Evolutionary conservation across 2,888 invertebrate species (phyloP), one percentile per base, ranked within the genome.

Genomic region (Anagyrus pseudococci): DNA sequence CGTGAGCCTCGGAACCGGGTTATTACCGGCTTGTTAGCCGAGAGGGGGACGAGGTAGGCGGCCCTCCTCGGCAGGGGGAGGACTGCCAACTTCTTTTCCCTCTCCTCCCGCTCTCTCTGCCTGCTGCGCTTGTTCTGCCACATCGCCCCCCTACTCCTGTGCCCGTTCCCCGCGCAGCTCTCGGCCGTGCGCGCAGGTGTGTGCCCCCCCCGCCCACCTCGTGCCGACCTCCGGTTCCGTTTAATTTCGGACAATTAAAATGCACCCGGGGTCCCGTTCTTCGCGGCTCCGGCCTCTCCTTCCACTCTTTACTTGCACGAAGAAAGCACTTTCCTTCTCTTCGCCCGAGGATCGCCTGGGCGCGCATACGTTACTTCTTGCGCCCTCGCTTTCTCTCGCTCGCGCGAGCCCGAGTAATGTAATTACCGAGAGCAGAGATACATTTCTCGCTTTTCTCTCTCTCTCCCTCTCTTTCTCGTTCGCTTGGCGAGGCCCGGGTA

Each of bases 161-260:
- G n/a, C n/a, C n/a, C n/a, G n/a, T n/a, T n/a, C n/a, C n/a, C n/a
- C n/a, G n/a, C n/a, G n/a, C n/a, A n/a, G n/a, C n/a, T n/a, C n/a
- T n/a, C 29, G 55, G 55, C 49, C 67, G 67, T 68, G 69, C 57
- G 37, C 52, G 43, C 43, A n/a, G 43, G 19, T 43, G 43, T 25
- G 29, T 4, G 29, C 29, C 29, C 29, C 29, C 29, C 29, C 29
- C 29, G 6, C 29, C 29, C 13, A 13, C 50, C n/a, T 13, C 19
- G 20, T 13, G 19, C 41, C 7, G 20, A 17, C 44, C 62, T 70
- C 72, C 71, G 69, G 73, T 75, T 78, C 75, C 77, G 76, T 77
- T 80, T 79, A 76, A 78, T 77, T 78, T 78, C 72, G 73, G 75
- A 79, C 80, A 79, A 80, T 79, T 80, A 78, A 80, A 79, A 76